Percentiles rank a stretch among this genome's conserved stretches.
These are phyloP conservation scores for Presbytis comata DNA, from an alignment of 2,797 vertebrate species.

Conservation along the genomic window DNA sequence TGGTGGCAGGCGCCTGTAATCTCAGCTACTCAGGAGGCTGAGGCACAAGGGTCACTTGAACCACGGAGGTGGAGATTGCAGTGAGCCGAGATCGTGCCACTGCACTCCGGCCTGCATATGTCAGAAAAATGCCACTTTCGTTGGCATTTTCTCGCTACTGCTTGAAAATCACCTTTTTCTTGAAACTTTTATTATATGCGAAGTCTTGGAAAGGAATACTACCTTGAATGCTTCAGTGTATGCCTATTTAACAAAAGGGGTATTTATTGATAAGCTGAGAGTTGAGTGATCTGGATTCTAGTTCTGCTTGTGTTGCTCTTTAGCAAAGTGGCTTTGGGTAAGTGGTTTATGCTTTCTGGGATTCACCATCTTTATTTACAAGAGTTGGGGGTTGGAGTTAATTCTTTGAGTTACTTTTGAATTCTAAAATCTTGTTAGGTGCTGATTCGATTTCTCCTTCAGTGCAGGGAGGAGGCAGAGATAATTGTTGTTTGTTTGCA, in stretches of 20 bases:
- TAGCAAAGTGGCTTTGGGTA: not conserved
- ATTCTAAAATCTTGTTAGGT: slow-evolving; percentile 12
- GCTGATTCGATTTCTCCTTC: slow-evolving; percentile 50
- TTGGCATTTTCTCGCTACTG: not conserved
- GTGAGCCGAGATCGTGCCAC: not conserved
- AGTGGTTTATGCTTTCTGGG: not conserved
- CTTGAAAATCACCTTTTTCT: not conserved
- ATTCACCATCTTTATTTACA: not conserved
- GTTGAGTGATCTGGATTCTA: not conserved
- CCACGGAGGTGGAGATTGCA: too few species aligned
- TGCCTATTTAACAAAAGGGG: not conserved
- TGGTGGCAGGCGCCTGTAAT: not conserved
- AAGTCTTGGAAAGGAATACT: not conserved
- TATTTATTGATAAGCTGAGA: not conserved
- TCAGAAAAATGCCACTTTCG: not conserved
- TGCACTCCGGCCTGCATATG: too few species aligned
- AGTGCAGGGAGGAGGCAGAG: slow-evolving; percentile 9
- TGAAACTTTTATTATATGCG: not conserved
- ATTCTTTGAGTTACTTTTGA: slow-evolving; percentile 22
- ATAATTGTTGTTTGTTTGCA: slow-evolving; percentile 54
- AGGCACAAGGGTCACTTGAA: not conserved
- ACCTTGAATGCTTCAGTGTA: not conserved
- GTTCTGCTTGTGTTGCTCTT: not conserved
- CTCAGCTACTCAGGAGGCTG: not conserved
- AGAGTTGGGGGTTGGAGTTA: not conserved